A percentile compares a stretch with the other conserved stretches of the same genome.
Conservation (phyloP, 2,888 invertebrate genomes). For the Dermolepida albohirtum region DNA sequence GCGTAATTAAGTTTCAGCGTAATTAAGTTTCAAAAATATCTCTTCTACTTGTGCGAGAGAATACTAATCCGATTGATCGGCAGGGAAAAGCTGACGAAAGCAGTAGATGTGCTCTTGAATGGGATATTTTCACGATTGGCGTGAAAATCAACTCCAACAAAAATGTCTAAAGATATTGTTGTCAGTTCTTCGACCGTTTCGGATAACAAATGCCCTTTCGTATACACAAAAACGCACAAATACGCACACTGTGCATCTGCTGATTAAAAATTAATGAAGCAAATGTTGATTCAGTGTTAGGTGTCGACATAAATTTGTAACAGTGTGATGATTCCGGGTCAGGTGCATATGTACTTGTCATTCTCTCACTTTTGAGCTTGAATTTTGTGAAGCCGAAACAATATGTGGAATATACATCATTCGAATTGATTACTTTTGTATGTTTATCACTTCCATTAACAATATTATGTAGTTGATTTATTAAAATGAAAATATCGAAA, state of each 20-base stretch:
- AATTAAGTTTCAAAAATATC: conserved; percentile 37
- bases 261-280: conserved; percentile 34
- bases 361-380: neutral
- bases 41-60: conserved; percentile 11
- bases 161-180: conserved; percentile 30
- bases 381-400: too few relatives aligned
- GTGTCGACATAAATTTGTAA: conserved; percentile 14
- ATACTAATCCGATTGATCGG: conserved; percentile 33
- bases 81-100: conserved; percentile 27
- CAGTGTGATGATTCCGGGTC: conserved; percentile 2
- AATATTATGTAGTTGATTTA: too few relatives aligned
- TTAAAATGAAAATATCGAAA: too few relatives aligned
- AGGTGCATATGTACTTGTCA: neutral
- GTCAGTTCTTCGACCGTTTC: conserved; percentile 26
- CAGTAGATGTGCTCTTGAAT: conserved; percentile 13
- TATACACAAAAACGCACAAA: too few relatives aligned
- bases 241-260: conserved; percentile 18
- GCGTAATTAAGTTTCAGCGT: conserved; percentile 24
- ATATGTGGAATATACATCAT: too few relatives aligned
- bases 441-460: neutral
- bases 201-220: conserved; percentile 17
- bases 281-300: conserved; percentile 26
- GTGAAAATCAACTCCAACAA: conserved; percentile 28
- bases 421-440: neutral
- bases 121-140: conserved; percentile 29